These are phyloP conservation scores for Cassiopea andromeda DNA, from an alignment of 30 jellyfish, hydroid and myxozoan species.

Conservation along the genomic window DNA sequence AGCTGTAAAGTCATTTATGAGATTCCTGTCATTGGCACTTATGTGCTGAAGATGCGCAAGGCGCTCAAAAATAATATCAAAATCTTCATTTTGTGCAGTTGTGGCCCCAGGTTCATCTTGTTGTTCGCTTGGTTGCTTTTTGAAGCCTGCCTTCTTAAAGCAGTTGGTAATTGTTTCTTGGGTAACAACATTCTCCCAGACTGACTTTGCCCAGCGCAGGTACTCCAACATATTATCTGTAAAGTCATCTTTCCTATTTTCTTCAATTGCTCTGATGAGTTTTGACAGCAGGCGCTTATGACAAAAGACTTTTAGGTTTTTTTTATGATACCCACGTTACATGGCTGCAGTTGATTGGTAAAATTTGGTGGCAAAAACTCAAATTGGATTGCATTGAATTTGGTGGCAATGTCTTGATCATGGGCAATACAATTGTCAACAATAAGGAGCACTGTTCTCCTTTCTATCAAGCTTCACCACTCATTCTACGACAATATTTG, in stretches of 20 bases:
- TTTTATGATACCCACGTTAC: constrained; percentile 20
- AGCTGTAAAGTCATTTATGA: constrained; percentile 14
- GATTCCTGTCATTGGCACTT: background rate
- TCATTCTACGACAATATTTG: background rate
- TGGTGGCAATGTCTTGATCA: constrained; percentile 19
- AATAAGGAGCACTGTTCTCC: constrained; percentile 23
- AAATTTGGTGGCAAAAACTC: constrained; percentile 23
- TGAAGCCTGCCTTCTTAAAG: background rate
- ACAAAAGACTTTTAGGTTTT: constrained; percentile 9
- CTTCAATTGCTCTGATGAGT: constrained; percentile 38
- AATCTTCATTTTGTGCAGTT: constrained; percentile 9
- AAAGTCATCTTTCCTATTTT: constrained; percentile 18
- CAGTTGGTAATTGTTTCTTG: constrained; percentile 31
- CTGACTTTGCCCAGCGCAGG: constrained; percentile 36
- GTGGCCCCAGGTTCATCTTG: constrained; percentile 1
- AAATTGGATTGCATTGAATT: constrained; percentile 6
- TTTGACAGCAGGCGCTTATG: constrained; percentile 22
- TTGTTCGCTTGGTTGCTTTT: constrained; percentile 1
- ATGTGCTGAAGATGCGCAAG: constrained; percentile 6
- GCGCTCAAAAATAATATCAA: constrained; percentile 1
- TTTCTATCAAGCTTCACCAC: background rate
- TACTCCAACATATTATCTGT: constrained; percentile 11
- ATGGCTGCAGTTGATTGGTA: constrained; percentile 36
- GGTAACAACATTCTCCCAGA: constrained; percentile 22
- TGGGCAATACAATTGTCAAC: constrained; percentile 34